phyloP scores from a whole-genome alignment of 2,113 vertebrate genomes.

The Antigone vipio region DNA sequence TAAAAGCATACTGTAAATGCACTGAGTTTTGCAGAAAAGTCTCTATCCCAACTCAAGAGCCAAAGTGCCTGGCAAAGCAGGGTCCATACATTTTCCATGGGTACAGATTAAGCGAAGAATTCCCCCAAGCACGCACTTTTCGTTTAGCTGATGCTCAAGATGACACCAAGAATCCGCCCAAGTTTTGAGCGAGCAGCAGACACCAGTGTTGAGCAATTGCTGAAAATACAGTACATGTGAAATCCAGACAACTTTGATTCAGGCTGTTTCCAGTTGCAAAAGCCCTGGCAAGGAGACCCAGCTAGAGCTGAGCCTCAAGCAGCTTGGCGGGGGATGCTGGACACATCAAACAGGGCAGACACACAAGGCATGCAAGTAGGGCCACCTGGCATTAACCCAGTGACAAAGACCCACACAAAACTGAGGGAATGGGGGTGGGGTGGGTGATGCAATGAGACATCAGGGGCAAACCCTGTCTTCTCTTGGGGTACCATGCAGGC shows the following conservation, averaged over 20 bases:
- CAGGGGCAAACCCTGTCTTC: neutral
- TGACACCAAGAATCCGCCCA: neutral
- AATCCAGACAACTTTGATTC: neutral
- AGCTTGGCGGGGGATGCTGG: neutral
- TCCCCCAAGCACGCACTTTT: neutral
- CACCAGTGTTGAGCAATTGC: neutral
- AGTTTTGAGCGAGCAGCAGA: neutral
- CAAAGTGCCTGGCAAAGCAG: neutral
- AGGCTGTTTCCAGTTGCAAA: neutral
- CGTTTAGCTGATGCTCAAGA: neutral
- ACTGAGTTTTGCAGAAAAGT: neutral
- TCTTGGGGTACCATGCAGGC: neutral
- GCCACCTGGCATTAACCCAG: neutral
- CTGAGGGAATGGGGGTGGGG: no score
- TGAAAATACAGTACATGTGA: neutral
- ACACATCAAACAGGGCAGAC: neutral
- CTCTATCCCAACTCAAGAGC: neutral
- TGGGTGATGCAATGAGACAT: neutral
- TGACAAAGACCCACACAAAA: neutral
- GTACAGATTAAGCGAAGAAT: neutral
- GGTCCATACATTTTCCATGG: neutral
- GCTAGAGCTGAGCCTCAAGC: neutral
- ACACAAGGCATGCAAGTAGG: accelerated
- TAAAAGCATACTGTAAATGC: neutral
- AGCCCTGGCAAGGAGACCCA: neutral